Conservation (phyloP, 2,113 vertebrate genomes). For the Pomatostomus ruficeps region DNA sequence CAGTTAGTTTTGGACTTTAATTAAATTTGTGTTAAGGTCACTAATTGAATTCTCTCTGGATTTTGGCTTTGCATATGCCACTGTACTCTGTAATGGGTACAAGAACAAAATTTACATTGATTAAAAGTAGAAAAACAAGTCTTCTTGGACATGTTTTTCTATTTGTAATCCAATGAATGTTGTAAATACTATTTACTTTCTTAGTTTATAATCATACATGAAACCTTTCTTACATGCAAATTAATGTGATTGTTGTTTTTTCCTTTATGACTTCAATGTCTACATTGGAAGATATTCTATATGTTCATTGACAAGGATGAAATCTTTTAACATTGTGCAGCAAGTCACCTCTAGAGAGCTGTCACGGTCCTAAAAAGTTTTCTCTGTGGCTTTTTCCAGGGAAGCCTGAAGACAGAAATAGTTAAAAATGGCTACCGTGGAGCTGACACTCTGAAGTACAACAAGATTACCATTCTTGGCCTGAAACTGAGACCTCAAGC, state of each 20-base stretch:
- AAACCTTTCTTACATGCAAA: background rate
- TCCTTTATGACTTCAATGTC: background rate
- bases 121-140: background rate
- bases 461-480: constrained; percentile 38
- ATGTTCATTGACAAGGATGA: background rate
- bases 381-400: constrained; percentile 23
- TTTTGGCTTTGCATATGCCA: background rate
- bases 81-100: background rate
- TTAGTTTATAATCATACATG: background rate
- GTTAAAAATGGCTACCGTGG: constrained; percentile 49
- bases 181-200: background rate
- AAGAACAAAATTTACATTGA: background rate
- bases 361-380: background rate
- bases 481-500: constrained; percentile 18
- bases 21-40: background rate
- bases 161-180: background rate
- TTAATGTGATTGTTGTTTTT: background rate
- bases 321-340: background rate
- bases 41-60: background rate
- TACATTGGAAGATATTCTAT: background rate
- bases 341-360: background rate
- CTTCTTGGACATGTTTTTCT: background rate
- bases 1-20: background rate
- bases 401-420: constrained; percentile 30
- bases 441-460: constrained; percentile 15